These are phyloP conservation scores for Nephrotoma flavescens DNA, from an alignment of 2,888 invertebrate genomes.

Conservation along the genomic window DNA sequence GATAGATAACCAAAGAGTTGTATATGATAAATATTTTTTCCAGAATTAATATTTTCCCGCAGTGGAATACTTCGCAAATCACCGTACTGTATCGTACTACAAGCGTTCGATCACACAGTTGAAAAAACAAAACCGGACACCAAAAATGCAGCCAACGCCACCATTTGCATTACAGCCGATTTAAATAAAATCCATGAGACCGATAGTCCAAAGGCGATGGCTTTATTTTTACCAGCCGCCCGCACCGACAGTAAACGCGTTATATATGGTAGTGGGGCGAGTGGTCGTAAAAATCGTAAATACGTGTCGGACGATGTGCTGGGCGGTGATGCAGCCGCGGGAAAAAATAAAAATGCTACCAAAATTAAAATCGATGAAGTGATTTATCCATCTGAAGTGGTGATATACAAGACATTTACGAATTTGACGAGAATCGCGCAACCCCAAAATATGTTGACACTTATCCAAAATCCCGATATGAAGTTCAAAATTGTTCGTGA, in stretches of 20 bases:
- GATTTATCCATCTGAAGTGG: slow-evolving; percentile 24
- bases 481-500: slow-evolving; percentile 24
- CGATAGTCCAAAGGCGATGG: slow-evolving; percentile 24
- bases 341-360: slow-evolving; percentile 8
- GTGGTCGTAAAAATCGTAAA: slow-evolving; percentile 6
- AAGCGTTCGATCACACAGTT: slow-evolving; percentile 37
- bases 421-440: slow-evolving; percentile 34
- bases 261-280: slow-evolving; percentile 5
- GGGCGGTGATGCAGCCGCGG: slow-evolving; percentile 13
- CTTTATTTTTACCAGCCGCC: slow-evolving; percentile 14
- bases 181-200: slow-evolving; percentile 22
- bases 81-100: slow-evolving; percentile 36
- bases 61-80: slow-evolving; percentile 23
- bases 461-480: slow-evolving; percentile 18
- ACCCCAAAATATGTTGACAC: slow-evolving; percentile 24
- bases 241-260: neutral
- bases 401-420: slow-evolving; percentile 31
- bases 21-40: neutral
- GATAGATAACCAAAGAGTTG: neutral
- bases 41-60: slow-evolving; percentile 26
- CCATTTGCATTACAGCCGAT: slow-evolving; percentile 31
- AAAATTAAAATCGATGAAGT: slow-evolving; percentile 3
- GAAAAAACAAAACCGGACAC: neutral
- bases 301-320: slow-evolving; percentile 19
- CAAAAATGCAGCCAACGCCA: slow-evolving; percentile 19